A percentile compares a stretch with the other conserved stretches of the same genome.
Conservation (phyloP, 2,888 invertebrate genomes). For the Ditylenchus weischeri region DNA sequence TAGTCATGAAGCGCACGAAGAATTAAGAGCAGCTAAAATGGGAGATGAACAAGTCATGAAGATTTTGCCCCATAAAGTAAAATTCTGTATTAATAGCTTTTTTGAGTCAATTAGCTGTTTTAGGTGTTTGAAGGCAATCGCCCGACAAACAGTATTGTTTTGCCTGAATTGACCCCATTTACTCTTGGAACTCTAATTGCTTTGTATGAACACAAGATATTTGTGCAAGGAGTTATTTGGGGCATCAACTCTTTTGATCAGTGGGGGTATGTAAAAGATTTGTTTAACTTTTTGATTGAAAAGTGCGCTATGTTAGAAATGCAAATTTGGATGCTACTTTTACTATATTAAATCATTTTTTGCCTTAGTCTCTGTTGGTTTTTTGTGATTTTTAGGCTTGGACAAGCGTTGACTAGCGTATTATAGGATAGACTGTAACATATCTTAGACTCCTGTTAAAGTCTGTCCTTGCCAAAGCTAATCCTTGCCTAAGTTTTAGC, state of each 20-base stretch:
- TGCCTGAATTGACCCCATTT: conserved; percentile 86
- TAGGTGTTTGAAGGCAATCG: conserved; percentile 86
- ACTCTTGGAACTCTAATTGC: conserved; percentile 84
- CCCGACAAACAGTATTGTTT: conserved; percentile 92
- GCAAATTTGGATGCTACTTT: too few species aligned
- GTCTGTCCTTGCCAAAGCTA: too few species aligned
- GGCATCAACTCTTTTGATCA: conserved; percentile 99
- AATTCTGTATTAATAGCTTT: not conserved
- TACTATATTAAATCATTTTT: too few species aligned
- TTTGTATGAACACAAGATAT: conserved; percentile 97
- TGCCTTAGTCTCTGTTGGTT: too few species aligned
- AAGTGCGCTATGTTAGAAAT: not conserved
- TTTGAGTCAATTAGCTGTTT: conserved; percentile 6
- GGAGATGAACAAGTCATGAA: conserved; percentile 72
- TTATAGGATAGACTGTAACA: too few species aligned
- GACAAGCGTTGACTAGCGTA: too few species aligned
- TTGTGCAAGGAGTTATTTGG: conserved; percentile 96
- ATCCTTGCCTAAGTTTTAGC: too few species aligned
- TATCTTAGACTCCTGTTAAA: too few species aligned
- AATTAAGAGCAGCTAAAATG: conserved; percentile 77
- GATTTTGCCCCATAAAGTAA: conserved; percentile 84
- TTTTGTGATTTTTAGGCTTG: too few species aligned
- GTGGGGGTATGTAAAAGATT: conserved; percentile 75
- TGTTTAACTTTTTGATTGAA: conserved; percentile 4
- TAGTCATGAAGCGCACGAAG: conserved; percentile 71